Evolutionary conservation across 2,888 invertebrate species (phyloP).

Genomic region (Mantis religiosa): DNA sequence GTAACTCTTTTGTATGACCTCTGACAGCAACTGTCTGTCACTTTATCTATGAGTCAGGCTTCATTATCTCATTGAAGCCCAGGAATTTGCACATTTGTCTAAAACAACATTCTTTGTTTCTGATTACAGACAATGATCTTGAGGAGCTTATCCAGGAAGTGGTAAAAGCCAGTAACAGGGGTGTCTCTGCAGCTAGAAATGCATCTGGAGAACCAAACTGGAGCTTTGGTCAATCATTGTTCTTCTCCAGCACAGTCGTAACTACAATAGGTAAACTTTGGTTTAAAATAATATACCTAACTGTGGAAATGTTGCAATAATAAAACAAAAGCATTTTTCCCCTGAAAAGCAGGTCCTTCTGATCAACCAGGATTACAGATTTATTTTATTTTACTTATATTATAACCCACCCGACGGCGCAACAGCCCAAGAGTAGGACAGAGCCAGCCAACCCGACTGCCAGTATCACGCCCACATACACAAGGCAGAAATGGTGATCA

Average conservation of each 20-base stretch:
- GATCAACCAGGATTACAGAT: too few species aligned
- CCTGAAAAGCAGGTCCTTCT: neutral
- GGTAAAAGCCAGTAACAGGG: conserved; percentile 69
- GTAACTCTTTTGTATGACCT: neutral
- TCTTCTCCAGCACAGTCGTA: conserved; percentile 82
- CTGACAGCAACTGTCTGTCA: neutral
- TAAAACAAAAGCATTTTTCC: neutral
- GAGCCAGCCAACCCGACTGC: too few species aligned
- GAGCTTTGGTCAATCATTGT: conserved; percentile 86
- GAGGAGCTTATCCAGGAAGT: conserved; percentile 68
- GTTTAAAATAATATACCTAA: neutral
- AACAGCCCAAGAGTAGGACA: too few species aligned
- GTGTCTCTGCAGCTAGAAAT: conserved; percentile 72
- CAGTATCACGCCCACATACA: too few species aligned
- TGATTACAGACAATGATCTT: conserved; percentile 63
- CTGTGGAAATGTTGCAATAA: neutral
- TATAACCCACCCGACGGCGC: too few species aligned
- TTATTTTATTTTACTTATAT: too few species aligned
- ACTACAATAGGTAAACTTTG: conserved; percentile 73
- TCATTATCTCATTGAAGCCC: neutral
- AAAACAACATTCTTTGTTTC: neutral
- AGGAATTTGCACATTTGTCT: neutral
- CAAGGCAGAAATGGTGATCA: too few species aligned
- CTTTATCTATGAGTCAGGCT: neutral
- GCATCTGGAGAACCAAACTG: conserved; percentile 77